phyloP scores from a whole-genome alignment of 2,113 vertebrate genomes.

The Acrocephalus arundinaceus region DNA sequence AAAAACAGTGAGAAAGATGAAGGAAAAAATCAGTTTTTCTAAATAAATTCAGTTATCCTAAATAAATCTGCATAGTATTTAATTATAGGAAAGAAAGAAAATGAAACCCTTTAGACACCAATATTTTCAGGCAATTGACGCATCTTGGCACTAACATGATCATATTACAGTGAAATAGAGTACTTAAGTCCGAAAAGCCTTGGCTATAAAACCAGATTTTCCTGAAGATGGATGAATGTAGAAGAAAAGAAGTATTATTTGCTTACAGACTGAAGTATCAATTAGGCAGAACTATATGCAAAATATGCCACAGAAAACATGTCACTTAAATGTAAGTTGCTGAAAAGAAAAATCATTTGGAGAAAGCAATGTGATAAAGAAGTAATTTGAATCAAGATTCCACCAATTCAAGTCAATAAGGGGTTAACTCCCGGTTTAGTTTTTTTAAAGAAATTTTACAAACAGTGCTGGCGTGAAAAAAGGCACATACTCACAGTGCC shows the following conservation, averaged over 20 bases:
- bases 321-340: neutral
- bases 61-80: neutral
- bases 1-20: neutral
- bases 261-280: neutral
- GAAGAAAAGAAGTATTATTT: constrained; percentile 19
- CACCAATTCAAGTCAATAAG: neutral
- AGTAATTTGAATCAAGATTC: neutral
- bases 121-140: neutral
- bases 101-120: neutral
- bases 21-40: neutral
- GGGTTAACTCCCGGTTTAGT: neutral
- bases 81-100: neutral
- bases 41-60: neutral
- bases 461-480: neutral
- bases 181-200: neutral
- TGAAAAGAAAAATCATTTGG: neutral
- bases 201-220: neutral
- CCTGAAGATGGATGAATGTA: neutral
- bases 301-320: neutral
- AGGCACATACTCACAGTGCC: neutral
- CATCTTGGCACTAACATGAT: neutral
- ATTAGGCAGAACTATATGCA: neutral
- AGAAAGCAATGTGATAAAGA: neutral
- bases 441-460: neutral
- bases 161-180: neutral